Evolutionary conservation across 2,113 vertebrate species (phyloP).

Genomic region (Electrona antarctica): DNA sequence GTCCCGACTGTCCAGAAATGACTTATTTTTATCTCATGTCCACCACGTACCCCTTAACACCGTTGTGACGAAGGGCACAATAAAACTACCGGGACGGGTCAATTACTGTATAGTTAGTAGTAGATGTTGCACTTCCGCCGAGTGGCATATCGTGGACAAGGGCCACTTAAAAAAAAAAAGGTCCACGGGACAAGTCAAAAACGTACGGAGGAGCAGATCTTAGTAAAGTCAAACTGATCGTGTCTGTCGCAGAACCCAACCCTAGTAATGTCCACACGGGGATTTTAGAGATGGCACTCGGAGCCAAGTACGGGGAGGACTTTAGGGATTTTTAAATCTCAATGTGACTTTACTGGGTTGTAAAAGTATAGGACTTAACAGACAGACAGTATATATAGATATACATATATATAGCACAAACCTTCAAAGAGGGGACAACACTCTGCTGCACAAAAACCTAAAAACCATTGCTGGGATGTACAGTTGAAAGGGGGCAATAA

Average conservation of each 20-base stretch:
- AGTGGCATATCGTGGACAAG: constrained; percentile 34
- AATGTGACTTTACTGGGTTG: constrained; percentile 61
- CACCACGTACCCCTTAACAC: constrained; percentile 24
- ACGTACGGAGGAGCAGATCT: constrained; percentile 4
- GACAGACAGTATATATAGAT: constrained; percentile 50
- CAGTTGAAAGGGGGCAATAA: constrained; percentile 78
- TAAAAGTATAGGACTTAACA: constrained; percentile 60
- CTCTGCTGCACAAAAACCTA: constrained; percentile 77
- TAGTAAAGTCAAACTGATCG: constrained; percentile 29
- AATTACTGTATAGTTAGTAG: background rate
- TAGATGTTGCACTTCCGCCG: constrained; percentile 31
- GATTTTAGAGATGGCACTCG: constrained; percentile 52
- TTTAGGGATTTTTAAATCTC: constrained; percentile 65
- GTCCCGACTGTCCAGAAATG: constrained; percentile 33
- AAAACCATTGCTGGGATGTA: constrained; percentile 79
- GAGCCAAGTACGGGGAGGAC: constrained; percentile 31
- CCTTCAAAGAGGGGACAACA: constrained; percentile 68
- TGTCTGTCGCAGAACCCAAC: constrained; percentile 41
- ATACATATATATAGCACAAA: constrained; percentile 73
- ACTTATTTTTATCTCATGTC: constrained; percentile 4
- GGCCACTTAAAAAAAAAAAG: constrained; percentile 36
- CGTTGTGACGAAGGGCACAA: constrained; percentile 4
- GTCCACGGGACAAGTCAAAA: constrained; percentile 39
- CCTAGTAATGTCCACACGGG: constrained; percentile 28
- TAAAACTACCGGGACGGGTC: constrained; percentile 29